A percentile compares a stretch with the other conserved stretches of the same genome.
These are phyloP conservation scores for Vireo altiloquus DNA, from an alignment of 2,113 vertebrate genomes.

Conservation along the genomic window DNA sequence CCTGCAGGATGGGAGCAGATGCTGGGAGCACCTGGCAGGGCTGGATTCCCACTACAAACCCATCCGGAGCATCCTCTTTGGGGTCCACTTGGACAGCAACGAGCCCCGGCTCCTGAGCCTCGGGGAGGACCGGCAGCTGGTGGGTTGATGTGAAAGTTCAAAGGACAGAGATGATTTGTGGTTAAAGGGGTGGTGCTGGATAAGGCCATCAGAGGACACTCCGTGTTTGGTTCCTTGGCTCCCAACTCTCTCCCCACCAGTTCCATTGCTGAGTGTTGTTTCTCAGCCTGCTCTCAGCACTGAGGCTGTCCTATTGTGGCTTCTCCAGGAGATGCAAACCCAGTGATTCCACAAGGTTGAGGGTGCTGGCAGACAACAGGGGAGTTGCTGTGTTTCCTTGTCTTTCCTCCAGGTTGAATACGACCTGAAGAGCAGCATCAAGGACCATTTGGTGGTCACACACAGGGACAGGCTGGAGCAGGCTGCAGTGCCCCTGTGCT, in stretches of 20 bases:
- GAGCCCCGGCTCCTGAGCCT: conserved; percentile 87
- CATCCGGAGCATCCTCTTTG: conserved; percentile 87
- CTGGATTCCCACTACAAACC: conserved; percentile 86
- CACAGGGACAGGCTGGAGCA: conserved; percentile 81
- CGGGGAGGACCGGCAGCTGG: conserved; percentile 85
- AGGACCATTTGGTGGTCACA: conserved; percentile 74
- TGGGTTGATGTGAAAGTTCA: conserved; percentile 33
- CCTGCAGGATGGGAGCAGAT: neutral
- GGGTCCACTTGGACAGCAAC: conserved; percentile 76
- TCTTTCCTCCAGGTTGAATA: conserved; percentile 85
- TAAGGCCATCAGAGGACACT: neutral
- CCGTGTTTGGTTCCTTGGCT: neutral
- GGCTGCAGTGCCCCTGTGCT: conserved; percentile 77
- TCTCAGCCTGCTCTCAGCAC: neutral
- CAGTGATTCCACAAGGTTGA: neutral
- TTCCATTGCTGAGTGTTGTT: neutral
- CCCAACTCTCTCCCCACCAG: neutral
- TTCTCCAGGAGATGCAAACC: neutral
- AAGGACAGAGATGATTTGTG: neutral
- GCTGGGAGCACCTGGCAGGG: conserved; percentile 83
- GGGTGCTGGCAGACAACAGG: neutral
- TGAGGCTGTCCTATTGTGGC: neutral
- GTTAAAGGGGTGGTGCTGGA: neutral
- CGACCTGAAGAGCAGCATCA: conserved; percentile 75
- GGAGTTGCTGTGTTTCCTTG: neutral